Conservation (phyloP, 2,888 invertebrate genomes). For the Pollenia amentaria region DNA sequence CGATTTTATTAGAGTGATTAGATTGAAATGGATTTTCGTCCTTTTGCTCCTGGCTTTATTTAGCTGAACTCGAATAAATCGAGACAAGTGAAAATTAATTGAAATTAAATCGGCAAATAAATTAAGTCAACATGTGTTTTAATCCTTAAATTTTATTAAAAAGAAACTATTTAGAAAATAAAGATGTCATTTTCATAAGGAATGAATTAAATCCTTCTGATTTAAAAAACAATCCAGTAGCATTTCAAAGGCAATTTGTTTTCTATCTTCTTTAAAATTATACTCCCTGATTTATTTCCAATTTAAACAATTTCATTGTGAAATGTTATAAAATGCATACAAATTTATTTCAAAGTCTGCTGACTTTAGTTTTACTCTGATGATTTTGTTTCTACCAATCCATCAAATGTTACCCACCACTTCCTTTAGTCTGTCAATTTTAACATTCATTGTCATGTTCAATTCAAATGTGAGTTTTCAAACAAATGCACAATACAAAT, state of each 20-base stretch:
- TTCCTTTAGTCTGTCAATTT: conserved; percentile 72
- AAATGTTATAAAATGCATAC: conserved; percentile 21
- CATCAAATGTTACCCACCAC: conserved; percentile 58
- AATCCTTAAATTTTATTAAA: too few species aligned
- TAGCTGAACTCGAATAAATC: background rate
- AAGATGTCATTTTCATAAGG: too few species aligned
- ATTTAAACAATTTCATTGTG: background rate
- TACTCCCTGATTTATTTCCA: background rate
- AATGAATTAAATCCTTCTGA: too few species aligned
- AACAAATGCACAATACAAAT: conserved; percentile 14
- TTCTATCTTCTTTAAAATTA: background rate
- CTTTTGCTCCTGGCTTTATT: background rate
- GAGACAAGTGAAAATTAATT: conserved; percentile 53
- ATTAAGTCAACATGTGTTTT: background rate
- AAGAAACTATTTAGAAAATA: too few species aligned
- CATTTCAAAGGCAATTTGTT: too few species aligned
- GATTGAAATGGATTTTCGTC: conserved; percentile 35
- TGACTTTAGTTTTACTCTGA: background rate
- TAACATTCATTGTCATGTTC: conserved; percentile 72
- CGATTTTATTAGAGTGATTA: conserved; percentile 50
- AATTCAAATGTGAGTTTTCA: conserved; percentile 55
- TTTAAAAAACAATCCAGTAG: too few species aligned
- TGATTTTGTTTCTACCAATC: conserved; percentile 36
- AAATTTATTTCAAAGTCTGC: conserved; percentile 36
- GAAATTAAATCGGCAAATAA: conserved; percentile 23